Conservation (phyloP, 1,140 invertebrate species). For the Brachionus paranguensis region DNA sequence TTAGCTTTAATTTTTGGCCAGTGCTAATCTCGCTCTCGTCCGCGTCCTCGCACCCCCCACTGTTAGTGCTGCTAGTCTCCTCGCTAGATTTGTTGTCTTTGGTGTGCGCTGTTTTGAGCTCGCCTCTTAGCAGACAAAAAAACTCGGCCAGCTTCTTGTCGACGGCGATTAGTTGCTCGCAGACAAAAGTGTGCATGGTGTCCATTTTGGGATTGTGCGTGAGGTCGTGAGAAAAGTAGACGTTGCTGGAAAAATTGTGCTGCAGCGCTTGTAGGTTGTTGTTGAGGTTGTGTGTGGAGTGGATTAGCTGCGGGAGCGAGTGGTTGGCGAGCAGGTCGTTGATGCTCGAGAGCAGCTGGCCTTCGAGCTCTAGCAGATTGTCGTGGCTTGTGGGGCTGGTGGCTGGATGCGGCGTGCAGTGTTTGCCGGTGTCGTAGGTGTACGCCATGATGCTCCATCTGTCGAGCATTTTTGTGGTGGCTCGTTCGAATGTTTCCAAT, state of each 20-base stretch:
- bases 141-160: not conserved
- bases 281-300: not conserved
- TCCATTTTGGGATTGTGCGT: not conserved
- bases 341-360: not conserved
- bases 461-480: conserved; percentile 69
- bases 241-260: not conserved
- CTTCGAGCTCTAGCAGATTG: not conserved
- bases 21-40: not conserved
- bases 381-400: not conserved
- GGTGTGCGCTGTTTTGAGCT: not conserved
- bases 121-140: not conserved
- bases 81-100: not conserved
- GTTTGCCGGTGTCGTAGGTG: not conserved
- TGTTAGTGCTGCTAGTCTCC: not conserved
- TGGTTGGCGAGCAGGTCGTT: not conserved
- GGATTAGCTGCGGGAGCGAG: not conserved
- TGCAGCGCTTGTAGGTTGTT: not conserved
- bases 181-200: not conserved
- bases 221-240: not conserved
- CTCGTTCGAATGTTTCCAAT: conserved; percentile 60
- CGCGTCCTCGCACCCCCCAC: not conserved
- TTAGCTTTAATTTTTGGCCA: not conserved
- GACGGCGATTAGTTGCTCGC: not conserved
- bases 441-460: conserved; percentile 68
- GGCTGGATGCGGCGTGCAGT: not conserved